Base-by-base conservation (phyloP, 2,888 invertebrate species). In the Anarsia innoxiella region DNA sequence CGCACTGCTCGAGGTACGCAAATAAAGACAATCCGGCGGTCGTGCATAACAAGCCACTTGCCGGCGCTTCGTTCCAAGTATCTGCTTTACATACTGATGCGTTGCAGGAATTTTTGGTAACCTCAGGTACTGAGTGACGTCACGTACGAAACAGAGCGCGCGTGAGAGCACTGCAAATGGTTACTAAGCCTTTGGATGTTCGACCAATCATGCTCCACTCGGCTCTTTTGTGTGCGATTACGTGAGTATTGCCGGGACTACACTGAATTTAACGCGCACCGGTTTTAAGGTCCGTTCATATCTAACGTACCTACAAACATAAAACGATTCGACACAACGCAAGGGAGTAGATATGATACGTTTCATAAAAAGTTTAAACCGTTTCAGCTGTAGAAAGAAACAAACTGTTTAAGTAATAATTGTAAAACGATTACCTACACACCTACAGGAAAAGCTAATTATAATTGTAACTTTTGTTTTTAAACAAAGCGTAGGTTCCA, bases 121-220 rank as follows among this genome's bases (percentile, higher is more conserved):
- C 46, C 51, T 48, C 49, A 46, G 45, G 30, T 27, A 44, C n/a
- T 15, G 37, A 37, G 57, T 69, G 62, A 66, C 66, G 65, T 65
- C 73, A 68, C 68, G 66, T 66, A 54, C 56, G 53, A 59, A 62
- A 62, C 59, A 59, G 54, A 56, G 52, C 49, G 56, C 53, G 60
- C 73, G 73, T 75, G 73, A 74, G 53, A 43, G 48, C 48, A 61
- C 60, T 73, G 48, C 62, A 52, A 70, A 72, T 63, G 36, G 41
- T 32, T 23, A 37, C 55, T 52, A 57, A 66, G 58, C 65, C 64
- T 61, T 51, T 61, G 59, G 49, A 51, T 44, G 42, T 44, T 42
- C 46, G 45, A 44, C 54, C 54, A 57, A 57, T 57, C 63, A 59
- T 53, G 55, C 41, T 50, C 30, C 27, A 26, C 35, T 37, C 34